Percentiles rank a stretch among this genome's conserved stretches.
phyloP scores from a whole-genome alignment of 2,888 invertebrate genomes.

The Acrobeloides nanus region DNA sequence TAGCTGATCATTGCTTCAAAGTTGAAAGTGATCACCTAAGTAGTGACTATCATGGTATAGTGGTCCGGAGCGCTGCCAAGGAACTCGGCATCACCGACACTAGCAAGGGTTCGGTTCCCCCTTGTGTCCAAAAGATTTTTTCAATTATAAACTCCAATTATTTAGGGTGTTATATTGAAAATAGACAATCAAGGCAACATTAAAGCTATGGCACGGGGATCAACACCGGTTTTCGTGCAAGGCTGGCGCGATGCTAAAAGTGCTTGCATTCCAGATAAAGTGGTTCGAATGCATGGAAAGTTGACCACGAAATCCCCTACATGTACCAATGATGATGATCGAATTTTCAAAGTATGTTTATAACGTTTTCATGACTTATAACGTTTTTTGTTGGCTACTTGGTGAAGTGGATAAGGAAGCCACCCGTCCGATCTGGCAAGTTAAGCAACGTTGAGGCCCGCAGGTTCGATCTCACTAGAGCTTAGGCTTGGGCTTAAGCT shows the following conservation, averaged over 20 bases:
- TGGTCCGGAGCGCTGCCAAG: too few species aligned
- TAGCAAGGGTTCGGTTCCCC: too few species aligned
- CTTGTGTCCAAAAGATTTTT: too few species aligned
- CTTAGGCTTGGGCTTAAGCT: too few species aligned
- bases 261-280: slow-evolving; percentile 34
- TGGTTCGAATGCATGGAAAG: slow-evolving; percentile 39
- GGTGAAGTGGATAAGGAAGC: too few species aligned
- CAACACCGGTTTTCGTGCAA: slow-evolving; percentile 41
- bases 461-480: too few species aligned
- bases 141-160: neutral
- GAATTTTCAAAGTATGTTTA: slow-evolving; percentile 36
- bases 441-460: too few species aligned
- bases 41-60: too few species aligned
- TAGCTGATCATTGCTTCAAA: too few species aligned
- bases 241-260: slow-evolving; percentile 28
- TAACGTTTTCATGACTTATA: neutral
- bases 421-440: too few species aligned
- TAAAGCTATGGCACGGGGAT: slow-evolving; percentile 50
- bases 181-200: slow-evolving; percentile 51
- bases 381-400: neutral
- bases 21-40: too few species aligned
- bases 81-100: too few species aligned
- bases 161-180: slow-evolving; percentile 47
- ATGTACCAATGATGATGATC: slow-evolving; percentile 35
- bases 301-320: slow-evolving; percentile 22